These are phyloP conservation scores for Ctenicera cuprea DNA, from an alignment of 2,888 invertebrate species.

Conservation along the genomic window DNA sequence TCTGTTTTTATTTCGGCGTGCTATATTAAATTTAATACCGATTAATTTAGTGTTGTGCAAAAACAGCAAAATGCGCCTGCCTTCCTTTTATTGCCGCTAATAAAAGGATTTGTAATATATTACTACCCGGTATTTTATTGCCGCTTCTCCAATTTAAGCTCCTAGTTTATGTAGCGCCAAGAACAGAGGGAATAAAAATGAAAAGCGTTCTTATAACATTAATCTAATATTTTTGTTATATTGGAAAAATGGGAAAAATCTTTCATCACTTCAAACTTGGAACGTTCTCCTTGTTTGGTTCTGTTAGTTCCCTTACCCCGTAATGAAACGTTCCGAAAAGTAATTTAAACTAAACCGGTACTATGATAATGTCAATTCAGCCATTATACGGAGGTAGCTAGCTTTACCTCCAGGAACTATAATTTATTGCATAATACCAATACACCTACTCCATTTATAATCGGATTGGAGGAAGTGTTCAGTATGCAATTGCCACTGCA, in stretches of 20 bases:
- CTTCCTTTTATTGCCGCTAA: slow-evolving; percentile 49
- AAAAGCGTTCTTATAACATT: slow-evolving; percentile 21
- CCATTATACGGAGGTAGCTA: not conserved
- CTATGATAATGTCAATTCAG: slow-evolving; percentile 3
- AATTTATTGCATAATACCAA: slow-evolving; percentile 36
- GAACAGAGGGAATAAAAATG: slow-evolving; percentile 36
- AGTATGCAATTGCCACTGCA: slow-evolving; percentile 46
- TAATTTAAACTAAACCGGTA: not conserved
- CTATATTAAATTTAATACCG: slow-evolving; percentile 52
- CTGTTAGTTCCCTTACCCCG: not conserved
- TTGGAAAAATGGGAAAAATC: slow-evolving; percentile 12
- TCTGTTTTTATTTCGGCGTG: slow-evolving; percentile 41
- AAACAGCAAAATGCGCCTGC: slow-evolving; percentile 46
- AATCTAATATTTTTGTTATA: slow-evolving; percentile 22
- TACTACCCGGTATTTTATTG: slow-evolving; percentile 44
- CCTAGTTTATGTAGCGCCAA: slow-evolving; percentile 45
- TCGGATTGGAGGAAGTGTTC: slow-evolving; percentile 40
- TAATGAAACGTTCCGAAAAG: slow-evolving; percentile 12
- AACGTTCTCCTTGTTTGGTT: not conserved
- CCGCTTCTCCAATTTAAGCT: slow-evolving; percentile 39
- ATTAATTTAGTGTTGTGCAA: slow-evolving; percentile 52
- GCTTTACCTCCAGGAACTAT: slow-evolving; percentile 4
- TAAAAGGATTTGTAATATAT: slow-evolving; percentile 50
- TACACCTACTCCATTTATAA: slow-evolving; percentile 42
- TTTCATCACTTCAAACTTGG: not conserved